A percentile compares a stretch with the other conserved stretches of the same genome.
Evolutionary conservation across 1,140 invertebrate species (phyloP).

Genomic region (Drosophila burlai): DNA sequence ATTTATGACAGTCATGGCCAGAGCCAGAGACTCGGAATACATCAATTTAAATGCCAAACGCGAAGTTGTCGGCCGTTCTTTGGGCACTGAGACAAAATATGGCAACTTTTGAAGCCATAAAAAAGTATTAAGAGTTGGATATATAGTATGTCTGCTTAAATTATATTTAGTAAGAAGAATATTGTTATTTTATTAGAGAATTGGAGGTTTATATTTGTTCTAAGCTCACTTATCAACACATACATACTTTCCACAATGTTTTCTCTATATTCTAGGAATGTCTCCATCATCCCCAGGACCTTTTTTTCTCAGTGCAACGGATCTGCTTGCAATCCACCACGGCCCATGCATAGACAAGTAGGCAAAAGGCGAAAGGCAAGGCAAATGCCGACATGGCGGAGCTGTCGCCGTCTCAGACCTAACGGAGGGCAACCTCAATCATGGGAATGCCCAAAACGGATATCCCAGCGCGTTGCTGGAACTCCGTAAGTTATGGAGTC

Average conservation of each 20-base stretch:
- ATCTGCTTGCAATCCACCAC: constrained; percentile 32
- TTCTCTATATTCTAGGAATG: not conserved
- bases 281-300: not conserved
- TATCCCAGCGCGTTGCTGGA: constrained; percentile 52
- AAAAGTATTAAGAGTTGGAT: no score
- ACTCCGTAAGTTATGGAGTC: constrained; percentile 48
- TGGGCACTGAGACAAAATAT: constrained; percentile 6
- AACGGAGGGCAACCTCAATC: constrained; percentile 50
- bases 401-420: constrained; percentile 9
- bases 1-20: constrained; percentile 71
- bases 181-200: no score
- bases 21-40: constrained; percentile 50
- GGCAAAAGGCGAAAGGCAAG: constrained; percentile 41
- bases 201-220: no score
- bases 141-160: no score
- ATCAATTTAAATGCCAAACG: constrained; percentile 75
- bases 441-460: constrained; percentile 61
- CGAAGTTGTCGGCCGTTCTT: constrained; percentile 6
- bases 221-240: not conserved
- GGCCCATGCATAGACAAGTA: constrained; percentile 69
- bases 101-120: no score
- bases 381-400: constrained; percentile 46
- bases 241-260: not conserved
- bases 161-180: no score
- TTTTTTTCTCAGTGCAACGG: constrained; percentile 3